These are phyloP conservation scores for Odontamblyopus lacepedii DNA, from an alignment of 2,797 vertebrate genomes.

Conservation along the genomic window DNA sequence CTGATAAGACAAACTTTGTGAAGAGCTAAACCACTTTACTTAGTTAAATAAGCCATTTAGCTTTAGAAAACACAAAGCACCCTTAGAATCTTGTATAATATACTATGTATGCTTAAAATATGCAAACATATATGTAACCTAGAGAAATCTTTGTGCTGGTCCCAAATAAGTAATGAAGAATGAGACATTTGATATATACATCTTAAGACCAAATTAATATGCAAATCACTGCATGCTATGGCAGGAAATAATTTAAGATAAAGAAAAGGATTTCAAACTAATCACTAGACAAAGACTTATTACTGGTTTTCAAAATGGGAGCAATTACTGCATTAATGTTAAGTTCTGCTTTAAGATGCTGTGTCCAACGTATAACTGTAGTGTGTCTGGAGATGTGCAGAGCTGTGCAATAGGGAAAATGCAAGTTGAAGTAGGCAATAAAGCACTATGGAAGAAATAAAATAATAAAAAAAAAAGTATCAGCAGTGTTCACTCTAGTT, in stretches of 20 bases:
- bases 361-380: constrained; percentile 32
- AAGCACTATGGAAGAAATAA: constrained; percentile 49
- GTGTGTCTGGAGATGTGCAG: constrained; percentile 32
- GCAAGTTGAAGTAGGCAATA: constrained; percentile 56
- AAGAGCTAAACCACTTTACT: too few species aligned
- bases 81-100: not conserved
- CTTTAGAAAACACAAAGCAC: too few species aligned
- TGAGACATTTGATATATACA: not conserved
- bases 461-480: constrained; percentile 33
- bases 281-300: not conserved
- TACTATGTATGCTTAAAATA: not conserved
- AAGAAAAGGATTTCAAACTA: not conserved
- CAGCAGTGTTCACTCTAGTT: constrained; percentile 76
- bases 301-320: not conserved
- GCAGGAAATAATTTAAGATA: not conserved
- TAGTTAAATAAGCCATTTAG: too few species aligned
- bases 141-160: not conserved
- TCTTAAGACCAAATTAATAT: too few species aligned
- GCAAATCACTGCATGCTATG: too few species aligned
- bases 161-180: not conserved
- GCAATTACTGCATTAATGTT: not conserved
- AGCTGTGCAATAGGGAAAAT: constrained; percentile 48
- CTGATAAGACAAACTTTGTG: too few species aligned
- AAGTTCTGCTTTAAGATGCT: constrained; percentile 54
- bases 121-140: too few species aligned